phyloP scores from a whole-genome alignment of 30 jellyfish, hydroid and myxozoan genomes.

The Rhopilema esculentum region DNA sequence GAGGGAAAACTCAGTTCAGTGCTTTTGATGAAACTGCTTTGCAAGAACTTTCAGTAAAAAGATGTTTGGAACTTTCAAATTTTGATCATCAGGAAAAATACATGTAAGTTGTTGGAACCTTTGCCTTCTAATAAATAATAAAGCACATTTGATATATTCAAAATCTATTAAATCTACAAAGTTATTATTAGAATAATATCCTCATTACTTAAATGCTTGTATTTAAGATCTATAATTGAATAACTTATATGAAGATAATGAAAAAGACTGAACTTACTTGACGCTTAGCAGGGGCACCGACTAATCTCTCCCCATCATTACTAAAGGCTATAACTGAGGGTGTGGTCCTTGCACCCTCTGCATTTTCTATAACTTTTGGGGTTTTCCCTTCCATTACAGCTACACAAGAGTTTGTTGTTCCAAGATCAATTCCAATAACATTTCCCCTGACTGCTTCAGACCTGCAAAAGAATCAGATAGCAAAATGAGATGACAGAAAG shows the following conservation, averaged over 20 bases:
- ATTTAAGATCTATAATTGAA: neutral
- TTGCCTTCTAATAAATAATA: no score
- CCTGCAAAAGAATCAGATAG: constrained; percentile 36
- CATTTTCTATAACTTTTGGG: constrained; percentile 91
- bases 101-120: no score
- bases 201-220: no score
- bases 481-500: no score
- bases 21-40: no score
- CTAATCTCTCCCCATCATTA: constrained; percentile 93
- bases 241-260: neutral
- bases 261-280: constrained; percentile 60
- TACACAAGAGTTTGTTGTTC: constrained; percentile 98
- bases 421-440: constrained; percentile 97
- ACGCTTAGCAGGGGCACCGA: constrained; percentile 98
- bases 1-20: no score
- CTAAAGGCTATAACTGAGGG: constrained; percentile 97
- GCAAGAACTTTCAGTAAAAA: no score
- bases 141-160: neutral
- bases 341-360: constrained; percentile 98
- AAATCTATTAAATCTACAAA: neutral
- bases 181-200: no score
- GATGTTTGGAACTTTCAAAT: no score
- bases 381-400: constrained; percentile 98
- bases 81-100: no score
- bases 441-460: constrained; percentile 88